phyloP scores from a whole-genome alignment of 2,113 vertebrate genomes.

The Nycticorax nycticorax region DNA sequence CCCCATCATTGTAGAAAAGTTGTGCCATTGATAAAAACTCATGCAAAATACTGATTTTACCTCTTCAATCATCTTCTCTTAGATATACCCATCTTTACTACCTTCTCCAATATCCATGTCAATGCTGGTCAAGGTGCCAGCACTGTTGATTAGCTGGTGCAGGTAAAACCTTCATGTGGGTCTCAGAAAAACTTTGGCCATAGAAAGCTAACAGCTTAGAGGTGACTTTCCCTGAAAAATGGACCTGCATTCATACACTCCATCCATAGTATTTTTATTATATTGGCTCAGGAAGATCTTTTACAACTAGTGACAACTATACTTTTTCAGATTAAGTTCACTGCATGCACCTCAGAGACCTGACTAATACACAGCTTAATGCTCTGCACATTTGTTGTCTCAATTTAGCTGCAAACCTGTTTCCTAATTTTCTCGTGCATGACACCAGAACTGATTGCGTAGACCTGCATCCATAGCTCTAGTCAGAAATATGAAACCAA shows the following conservation, averaged over 20 bases:
- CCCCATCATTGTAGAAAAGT: background rate
- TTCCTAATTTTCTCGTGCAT: background rate
- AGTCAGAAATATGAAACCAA: background rate
- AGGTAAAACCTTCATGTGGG: background rate
- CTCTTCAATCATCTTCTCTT: background rate
- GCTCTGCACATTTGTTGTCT: background rate
- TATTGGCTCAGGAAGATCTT: background rate
- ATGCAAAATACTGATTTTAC: background rate
- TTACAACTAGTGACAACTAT: background rate
- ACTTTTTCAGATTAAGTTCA: background rate
- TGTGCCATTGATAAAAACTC: accelerated
- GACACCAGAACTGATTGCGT: background rate
- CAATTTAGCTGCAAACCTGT: background rate
- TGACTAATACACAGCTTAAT: background rate
- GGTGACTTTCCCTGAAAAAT: background rate
- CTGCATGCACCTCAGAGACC: background rate
- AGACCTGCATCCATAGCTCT: background rate
- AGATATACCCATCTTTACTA: background rate
- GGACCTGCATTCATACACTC: background rate
- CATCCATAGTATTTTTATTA: background rate
- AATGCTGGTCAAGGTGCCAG: accelerated
- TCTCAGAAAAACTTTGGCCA: background rate
- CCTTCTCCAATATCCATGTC: background rate
- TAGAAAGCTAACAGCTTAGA: background rate
- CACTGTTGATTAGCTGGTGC: background rate